phyloP scores from a whole-genome alignment of 1,140 invertebrate genomes.

The Drosophila athabasca region DNA sequence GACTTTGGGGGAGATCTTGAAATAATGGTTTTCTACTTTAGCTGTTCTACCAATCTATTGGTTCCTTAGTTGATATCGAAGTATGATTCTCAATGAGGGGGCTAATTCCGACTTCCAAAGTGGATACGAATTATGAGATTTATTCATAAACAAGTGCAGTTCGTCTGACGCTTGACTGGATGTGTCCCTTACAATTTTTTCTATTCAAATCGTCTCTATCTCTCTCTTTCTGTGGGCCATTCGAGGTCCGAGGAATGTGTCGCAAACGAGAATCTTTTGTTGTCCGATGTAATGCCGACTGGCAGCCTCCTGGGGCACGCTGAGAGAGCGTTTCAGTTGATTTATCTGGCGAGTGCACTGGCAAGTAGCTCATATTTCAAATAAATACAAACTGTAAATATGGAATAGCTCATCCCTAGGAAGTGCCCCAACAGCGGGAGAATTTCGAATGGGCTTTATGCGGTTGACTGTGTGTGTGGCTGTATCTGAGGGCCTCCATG shows the following conservation, averaged over 20 bases:
- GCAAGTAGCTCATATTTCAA: conserved; percentile 66
- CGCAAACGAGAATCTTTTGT: conserved; percentile 14
- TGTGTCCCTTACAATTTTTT: neutral
- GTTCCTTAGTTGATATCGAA: too few species aligned
- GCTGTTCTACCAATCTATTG: too few species aligned
- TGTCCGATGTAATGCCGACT: conserved; percentile 7
- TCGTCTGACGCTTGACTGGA: conserved; percentile 6
- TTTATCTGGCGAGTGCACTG: conserved; percentile 47
- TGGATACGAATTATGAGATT: neutral
- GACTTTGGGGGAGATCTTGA: too few species aligned
- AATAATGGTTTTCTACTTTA: too few species aligned
- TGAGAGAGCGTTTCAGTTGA: conserved; percentile 32
- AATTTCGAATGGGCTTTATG: conserved; percentile 36
- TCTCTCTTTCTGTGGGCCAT: neutral
- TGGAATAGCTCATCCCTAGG: conserved; percentile 23
- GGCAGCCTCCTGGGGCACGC: conserved; percentile 48
- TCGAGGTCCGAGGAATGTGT: conserved; percentile 28
- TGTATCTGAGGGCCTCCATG: conserved; percentile 18
- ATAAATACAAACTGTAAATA: conserved; percentile 62
- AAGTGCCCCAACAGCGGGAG: conserved; percentile 10
- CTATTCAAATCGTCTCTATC: conserved; percentile 25
- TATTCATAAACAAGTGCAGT: conserved; percentile 20
- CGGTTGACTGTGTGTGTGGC: conserved; percentile 8
- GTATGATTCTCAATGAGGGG: too few species aligned
- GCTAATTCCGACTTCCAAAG: too few species aligned